Conservation (phyloP, 2,797 vertebrate genomes). For the Sebastes dallii region DNA sequence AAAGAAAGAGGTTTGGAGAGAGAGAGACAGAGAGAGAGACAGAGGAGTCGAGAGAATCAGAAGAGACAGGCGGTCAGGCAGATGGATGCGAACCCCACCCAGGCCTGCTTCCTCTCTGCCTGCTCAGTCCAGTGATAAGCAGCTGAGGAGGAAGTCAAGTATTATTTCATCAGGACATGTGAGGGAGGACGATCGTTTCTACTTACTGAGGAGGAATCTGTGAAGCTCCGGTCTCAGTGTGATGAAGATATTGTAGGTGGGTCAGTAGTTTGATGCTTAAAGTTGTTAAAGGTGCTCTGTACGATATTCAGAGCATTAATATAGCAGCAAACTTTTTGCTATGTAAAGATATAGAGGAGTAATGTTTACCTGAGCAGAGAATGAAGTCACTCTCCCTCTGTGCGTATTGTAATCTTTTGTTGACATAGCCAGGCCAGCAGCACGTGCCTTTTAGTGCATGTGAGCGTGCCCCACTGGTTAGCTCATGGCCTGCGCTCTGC, state of each 20-base stretch:
- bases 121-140: slow-evolving; percentile 43
- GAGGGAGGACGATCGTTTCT: slow-evolving; percentile 17
- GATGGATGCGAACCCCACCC: slow-evolving; percentile 71
- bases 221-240: slow-evolving; percentile 10
- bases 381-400: neutral
- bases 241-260: slow-evolving; percentile 19
- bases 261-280: slow-evolving; percentile 17
- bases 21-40: slow-evolving; percentile 11
- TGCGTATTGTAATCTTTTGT: neutral
- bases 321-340: neutral
- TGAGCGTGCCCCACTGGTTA: neutral
- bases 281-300: neutral
- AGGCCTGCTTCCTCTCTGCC: slow-evolving; percentile 41
- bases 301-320: neutral
- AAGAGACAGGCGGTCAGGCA: slow-evolving; percentile 50
- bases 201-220: slow-evolving; percentile 8
- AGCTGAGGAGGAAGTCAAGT: slow-evolving; percentile 58
- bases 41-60: slow-evolving; percentile 33
- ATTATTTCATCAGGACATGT: slow-evolving; percentile 44
- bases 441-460: neutral
- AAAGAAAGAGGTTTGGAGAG: neutral
- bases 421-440: neutral
- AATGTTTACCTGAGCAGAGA: neutral
- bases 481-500: neutral
- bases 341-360: neutral